phyloP scores from a whole-genome alignment of 2,888 invertebrate genomes.

The Apamea anceps region DNA sequence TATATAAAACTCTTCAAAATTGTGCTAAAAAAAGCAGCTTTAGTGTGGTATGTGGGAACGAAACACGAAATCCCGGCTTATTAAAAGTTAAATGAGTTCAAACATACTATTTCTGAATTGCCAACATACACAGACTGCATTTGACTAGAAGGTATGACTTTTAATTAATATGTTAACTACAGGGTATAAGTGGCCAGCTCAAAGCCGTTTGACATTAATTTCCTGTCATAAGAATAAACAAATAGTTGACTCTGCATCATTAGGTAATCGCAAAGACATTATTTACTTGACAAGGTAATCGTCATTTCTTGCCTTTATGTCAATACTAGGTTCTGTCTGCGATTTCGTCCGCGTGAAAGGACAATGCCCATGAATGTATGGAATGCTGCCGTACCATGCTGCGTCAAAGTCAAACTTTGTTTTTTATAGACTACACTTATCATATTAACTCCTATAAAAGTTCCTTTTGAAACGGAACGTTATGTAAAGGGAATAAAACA shows the following conservation, averaged over 20 bases:
- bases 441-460: no score
- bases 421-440: no score
- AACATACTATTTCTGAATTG: neutral
- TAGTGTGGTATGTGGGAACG: neutral
- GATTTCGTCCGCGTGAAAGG: neutral
- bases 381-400: no score
- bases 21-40: constrained; percentile 7
- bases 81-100: constrained; percentile 41
- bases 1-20: neutral
- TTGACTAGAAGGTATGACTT: neutral
- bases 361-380: no score
- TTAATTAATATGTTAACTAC: neutral
- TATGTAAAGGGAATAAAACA: no score
- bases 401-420: no score
- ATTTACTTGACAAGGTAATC: no score
- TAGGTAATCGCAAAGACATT: no score
- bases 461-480: no score
- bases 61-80: constrained; percentile 22
- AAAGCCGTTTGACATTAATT: neutral
- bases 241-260: neutral
- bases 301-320: neutral
- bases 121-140: constrained; percentile 2
- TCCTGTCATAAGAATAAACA: neutral
- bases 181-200: neutral
- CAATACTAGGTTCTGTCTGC: neutral